These are phyloP conservation scores for Xiphophorus couchianus DNA, from an alignment of 2,113 vertebrate species.

Conservation along the genomic window DNA sequence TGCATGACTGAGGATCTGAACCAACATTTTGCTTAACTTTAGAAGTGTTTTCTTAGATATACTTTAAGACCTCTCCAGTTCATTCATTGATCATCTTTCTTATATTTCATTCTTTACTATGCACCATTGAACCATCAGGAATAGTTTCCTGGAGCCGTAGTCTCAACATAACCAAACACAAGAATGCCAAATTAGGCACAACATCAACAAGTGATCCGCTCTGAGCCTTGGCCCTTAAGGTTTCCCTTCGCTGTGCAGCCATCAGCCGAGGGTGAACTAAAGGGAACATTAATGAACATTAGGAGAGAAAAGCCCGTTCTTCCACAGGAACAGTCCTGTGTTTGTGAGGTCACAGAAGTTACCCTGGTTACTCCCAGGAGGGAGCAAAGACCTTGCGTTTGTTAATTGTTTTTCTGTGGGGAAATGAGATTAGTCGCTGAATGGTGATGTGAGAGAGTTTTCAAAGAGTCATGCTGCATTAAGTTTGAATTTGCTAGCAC, in stretches of 20 bases:
- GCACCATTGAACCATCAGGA: conserved; percentile 53
- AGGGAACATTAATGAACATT: conserved; percentile 82
- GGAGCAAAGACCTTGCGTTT: conserved; percentile 79
- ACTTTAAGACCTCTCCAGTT: not conserved
- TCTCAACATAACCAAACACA: conserved; percentile 80
- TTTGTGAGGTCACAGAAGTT: conserved; percentile 84
- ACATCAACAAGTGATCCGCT: conserved; percentile 79
- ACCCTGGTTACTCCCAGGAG: conserved; percentile 81
- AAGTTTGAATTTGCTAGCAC: conserved; percentile 65
- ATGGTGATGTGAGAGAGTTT: conserved; percentile 82
- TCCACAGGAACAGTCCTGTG: conserved; percentile 80
- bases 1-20: not conserved
- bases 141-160: conserved; percentile 63
- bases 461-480: conserved; percentile 77
- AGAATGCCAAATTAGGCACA: conserved; percentile 79
- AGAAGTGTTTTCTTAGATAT: not conserved
- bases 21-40: not conserved
- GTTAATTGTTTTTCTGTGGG: conserved; percentile 81
- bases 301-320: conserved; percentile 80
- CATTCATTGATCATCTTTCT: not conserved
- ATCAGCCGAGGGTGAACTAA: conserved; percentile 74
- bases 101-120: conserved; percentile 1
- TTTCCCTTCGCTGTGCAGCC: conserved; percentile 63
- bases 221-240: conserved; percentile 67
- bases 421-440: conserved; percentile 85